Evolutionary conservation across 2,113 vertebrate species (phyloP).

Genomic region (Pandion haliaetus): DNA sequence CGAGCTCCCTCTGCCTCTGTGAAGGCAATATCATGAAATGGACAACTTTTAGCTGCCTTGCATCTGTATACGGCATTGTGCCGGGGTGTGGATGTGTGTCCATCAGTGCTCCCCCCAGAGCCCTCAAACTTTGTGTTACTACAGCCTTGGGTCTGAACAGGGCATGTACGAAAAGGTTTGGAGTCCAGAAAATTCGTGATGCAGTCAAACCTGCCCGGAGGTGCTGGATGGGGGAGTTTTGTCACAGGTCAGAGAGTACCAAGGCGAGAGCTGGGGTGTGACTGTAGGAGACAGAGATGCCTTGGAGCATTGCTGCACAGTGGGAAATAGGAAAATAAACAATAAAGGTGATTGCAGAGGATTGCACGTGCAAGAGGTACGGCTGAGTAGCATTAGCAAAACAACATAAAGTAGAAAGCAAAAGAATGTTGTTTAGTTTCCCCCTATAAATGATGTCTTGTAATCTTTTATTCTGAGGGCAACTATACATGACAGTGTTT

Average conservation of each 20-base stretch:
- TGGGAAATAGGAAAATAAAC: no score
- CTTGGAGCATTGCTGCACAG: not conserved
- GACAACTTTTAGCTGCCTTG: not conserved
- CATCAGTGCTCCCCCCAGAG: no score
- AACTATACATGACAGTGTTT: fast-evolving
- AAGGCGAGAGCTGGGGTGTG: not conserved
- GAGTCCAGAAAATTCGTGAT: not conserved
- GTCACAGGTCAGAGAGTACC: no score
- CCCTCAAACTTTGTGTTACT: not conserved
- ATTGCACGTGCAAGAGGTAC: fast-evolving
- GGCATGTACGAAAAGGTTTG: fast-evolving
- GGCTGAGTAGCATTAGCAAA: not conserved
- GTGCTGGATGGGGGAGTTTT: not conserved
- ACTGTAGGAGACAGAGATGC: no score
- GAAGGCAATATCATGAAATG: not conserved
- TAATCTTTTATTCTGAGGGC: not conserved
- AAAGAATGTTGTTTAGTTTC: not conserved
- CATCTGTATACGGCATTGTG: fast-evolving
- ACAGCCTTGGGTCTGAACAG: not conserved
- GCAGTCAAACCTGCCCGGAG: not conserved
- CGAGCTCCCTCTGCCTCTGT: not conserved
- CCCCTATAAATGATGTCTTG: not conserved
- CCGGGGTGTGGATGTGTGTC: fast-evolving
- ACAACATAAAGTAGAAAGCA: not conserved
- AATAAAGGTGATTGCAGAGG: not conserved